Evolutionary conservation across 1,140 invertebrate species (phyloP).

Genomic region (Galendromus occidentalis): DNA sequence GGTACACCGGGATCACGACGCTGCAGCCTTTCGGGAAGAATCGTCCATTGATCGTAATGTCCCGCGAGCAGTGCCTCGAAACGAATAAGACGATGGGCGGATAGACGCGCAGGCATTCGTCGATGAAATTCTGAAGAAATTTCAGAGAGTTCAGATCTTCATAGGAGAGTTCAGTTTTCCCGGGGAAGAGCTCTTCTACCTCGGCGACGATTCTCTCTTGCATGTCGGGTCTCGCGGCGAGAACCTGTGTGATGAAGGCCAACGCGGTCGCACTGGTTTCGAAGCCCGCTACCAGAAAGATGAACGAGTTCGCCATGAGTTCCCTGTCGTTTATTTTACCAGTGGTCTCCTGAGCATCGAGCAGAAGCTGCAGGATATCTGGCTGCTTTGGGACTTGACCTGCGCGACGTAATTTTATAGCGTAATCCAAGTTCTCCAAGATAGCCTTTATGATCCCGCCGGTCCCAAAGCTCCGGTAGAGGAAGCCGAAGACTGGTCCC

Average conservation of each 20-base stretch:
- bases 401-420: constrained; percentile 17
- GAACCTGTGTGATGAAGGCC: constrained; percentile 29
- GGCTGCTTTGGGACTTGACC: neutral
- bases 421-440: constrained; percentile 22
- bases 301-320: constrained; percentile 29
- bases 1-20: constrained; percentile 24
- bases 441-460: constrained; percentile 26
- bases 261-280: constrained; percentile 32
- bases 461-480: constrained; percentile 23
- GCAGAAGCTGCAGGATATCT: constrained; percentile 20
- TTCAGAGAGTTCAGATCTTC: neutral
- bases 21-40: constrained; percentile 23
- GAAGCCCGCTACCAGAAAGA: constrained; percentile 32
- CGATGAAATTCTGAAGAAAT: constrained; percentile 17
- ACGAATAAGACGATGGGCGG: constrained; percentile 22
- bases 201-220: constrained; percentile 31
- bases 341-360: constrained; percentile 16
- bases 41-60: constrained; percentile 22
- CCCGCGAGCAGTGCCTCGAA: constrained; percentile 15
- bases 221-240: constrained; percentile 30
- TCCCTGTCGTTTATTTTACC: constrained; percentile 25
- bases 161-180: constrained; percentile 8
- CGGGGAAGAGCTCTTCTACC: constrained; percentile 17
- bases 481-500: constrained; percentile 19
- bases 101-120: constrained; percentile 20